Percentiles rank a stretch among this genome's conserved stretches.
These are phyloP conservation scores for Salvelinus alpinus DNA, from an alignment of 2,113 vertebrate genomes.

Conservation along the genomic window DNA sequence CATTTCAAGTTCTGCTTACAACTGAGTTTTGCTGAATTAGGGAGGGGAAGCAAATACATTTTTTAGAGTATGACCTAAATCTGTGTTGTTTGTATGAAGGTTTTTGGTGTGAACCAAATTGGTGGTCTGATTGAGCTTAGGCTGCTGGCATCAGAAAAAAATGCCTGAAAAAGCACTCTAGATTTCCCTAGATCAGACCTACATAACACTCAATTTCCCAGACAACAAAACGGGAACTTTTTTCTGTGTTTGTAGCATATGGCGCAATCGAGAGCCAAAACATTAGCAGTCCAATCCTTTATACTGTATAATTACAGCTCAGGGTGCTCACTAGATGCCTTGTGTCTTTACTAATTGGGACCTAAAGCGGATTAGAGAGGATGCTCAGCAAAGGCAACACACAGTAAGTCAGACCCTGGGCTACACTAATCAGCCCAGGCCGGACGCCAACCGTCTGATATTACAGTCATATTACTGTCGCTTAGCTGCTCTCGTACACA, in stretches of 20 bases:
- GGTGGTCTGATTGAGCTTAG: too few species aligned
- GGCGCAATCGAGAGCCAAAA: slow-evolving; percentile 22
- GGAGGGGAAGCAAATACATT: neutral
- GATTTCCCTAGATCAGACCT: neutral
- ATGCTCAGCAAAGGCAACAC: slow-evolving; percentile 59
- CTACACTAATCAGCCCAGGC: slow-evolving; percentile 68
- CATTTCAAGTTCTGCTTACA: too few species aligned
- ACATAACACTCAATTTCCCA: neutral
- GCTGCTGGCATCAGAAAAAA: too few species aligned
- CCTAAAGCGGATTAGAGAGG: slow-evolving; percentile 57
- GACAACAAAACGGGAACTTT: slow-evolving; percentile 6
- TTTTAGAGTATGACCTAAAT: neutral
- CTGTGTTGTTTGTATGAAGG: too few species aligned
- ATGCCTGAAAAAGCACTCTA: too few species aligned
- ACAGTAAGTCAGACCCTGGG: slow-evolving; percentile 64
- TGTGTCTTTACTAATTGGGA: slow-evolving; percentile 69
- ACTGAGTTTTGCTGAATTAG: too few species aligned
- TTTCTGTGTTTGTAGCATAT: slow-evolving; percentile 42
- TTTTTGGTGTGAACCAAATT: too few species aligned
- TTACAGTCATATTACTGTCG: slow-evolving; percentile 40
- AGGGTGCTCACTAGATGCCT: slow-evolving; percentile 53
- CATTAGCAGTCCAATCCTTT: slow-evolving; percentile 40
- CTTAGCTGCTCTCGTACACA: neutral
- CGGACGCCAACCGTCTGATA: slow-evolving; percentile 54
- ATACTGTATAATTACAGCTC: slow-evolving; percentile 54